These are phyloP conservation scores for Sebastes trivittatus DNA, from an alignment of 2,797 vertebrate genomes.

Conservation along the genomic window DNA sequence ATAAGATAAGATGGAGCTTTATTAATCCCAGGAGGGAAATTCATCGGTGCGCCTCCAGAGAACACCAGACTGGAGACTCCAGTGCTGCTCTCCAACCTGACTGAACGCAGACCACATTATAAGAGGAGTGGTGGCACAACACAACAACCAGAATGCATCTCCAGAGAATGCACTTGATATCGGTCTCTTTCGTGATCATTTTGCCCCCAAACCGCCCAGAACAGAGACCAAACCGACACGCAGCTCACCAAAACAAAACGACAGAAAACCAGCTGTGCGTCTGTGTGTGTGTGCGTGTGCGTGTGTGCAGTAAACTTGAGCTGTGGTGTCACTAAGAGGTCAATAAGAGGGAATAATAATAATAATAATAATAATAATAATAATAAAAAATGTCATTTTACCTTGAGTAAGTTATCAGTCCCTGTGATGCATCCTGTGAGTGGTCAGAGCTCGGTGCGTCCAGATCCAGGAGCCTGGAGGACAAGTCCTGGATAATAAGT, in stretches of 20 bases:
- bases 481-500: slow-evolving; percentile 66
- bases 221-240: not conserved
- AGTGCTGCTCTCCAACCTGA: not conserved
- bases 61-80: not conserved
- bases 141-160: not conserved
- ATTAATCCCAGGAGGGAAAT: no score
- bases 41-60: slow-evolving; percentile 7
- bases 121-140: no score
- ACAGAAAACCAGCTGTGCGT: not conserved
- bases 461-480: slow-evolving; percentile 54
- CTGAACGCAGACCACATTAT: not conserved
- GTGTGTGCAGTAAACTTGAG: not conserved
- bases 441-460: slow-evolving; percentile 45
- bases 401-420: slow-evolving; percentile 74
- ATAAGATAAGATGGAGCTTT: no score
- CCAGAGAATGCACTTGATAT: not conserved
- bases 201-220: not conserved
- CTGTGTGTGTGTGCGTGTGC: not conserved
- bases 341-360: not conserved
- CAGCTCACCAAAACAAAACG: not conserved
- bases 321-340: not conserved
- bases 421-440: slow-evolving; percentile 48
- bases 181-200: not conserved
- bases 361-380: not conserved
- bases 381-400: slow-evolving; percentile 48